phyloP scores from a whole-genome alignment of 2,113 vertebrate genomes.

The Emydocephalus ijimae region DNA sequence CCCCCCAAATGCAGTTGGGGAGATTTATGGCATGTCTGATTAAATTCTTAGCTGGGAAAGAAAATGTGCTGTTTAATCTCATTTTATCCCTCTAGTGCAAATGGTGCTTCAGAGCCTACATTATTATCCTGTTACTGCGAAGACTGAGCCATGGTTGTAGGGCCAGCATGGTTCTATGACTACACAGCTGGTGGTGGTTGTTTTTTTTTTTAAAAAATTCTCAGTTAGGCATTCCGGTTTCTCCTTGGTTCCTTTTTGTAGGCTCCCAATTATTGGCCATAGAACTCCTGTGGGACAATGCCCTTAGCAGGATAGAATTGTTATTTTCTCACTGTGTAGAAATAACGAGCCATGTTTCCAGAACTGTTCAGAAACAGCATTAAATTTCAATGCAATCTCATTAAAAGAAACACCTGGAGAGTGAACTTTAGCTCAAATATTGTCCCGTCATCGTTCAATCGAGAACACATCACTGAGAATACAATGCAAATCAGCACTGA shows the following conservation, averaged over 20 bases:
- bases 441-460: neutral
- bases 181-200: neutral
- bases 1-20: neutral
- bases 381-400: slow-evolving; percentile 18
- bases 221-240: neutral
- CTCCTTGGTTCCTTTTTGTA: neutral
- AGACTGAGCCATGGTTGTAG: neutral
- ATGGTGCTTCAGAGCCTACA: neutral
- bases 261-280: neutral
- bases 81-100: neutral
- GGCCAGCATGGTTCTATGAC: neutral
- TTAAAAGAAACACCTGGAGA: neutral
- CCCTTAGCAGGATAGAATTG: neutral
- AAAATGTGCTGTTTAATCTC: neutral
- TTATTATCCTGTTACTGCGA: neutral
- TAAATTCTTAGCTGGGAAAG: neutral
- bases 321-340: neutral
- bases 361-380: neutral
- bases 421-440: slow-evolving; percentile 9
- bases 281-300: neutral
- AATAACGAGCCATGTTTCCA: neutral
- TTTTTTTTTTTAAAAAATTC: neutral
- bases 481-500: slow-evolving; percentile 22
- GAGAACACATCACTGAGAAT: slow-evolving; percentile 20
- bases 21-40: neutral